phyloP scores from a whole-genome alignment of 2,113 vertebrate species.

The Cochlearius cochlearius region DNA sequence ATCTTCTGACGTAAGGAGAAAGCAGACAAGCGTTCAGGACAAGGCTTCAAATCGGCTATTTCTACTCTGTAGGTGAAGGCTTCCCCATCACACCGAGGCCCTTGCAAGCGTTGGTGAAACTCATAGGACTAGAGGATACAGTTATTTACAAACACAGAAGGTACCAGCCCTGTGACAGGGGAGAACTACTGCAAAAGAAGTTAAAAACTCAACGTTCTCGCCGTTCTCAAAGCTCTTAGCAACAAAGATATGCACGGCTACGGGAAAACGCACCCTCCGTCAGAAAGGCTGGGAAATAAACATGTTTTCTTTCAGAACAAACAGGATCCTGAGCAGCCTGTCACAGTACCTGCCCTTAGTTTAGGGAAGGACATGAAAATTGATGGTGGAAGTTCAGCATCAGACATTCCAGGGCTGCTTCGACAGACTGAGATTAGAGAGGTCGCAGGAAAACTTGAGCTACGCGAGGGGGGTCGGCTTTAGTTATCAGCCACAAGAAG shows the following conservation, averaged over 20 bases:
- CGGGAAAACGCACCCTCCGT: not conserved
- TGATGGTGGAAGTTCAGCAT: not conserved
- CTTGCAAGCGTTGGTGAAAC: not conserved
- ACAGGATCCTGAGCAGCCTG: not conserved
- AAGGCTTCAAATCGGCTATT: not conserved
- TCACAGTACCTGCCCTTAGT: not conserved
- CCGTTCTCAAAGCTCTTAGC: not conserved
- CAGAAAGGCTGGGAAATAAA: not conserved
- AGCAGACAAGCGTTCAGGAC: not conserved
- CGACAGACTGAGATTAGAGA: not conserved
- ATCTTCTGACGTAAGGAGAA: not conserved
- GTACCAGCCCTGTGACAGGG: not conserved
- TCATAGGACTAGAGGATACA: not conserved
- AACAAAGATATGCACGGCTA: not conserved
- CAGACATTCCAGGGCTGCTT: not conserved
- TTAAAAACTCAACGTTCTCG: not conserved
- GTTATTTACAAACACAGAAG: not conserved
- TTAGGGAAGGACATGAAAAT: not conserved
- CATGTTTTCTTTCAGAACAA: not conserved
- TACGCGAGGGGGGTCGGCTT: not conserved
- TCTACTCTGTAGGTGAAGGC: not conserved
- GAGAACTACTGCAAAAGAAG: not conserved
- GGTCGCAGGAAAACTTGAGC: not conserved
- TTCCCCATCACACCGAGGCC: accelerated
- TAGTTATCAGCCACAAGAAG: not conserved